Evolutionary conservation across 1,140 invertebrate species (phyloP), one percentile per base, ranked within the genome.

Genomic region (Diploscapter pachys): DNA sequence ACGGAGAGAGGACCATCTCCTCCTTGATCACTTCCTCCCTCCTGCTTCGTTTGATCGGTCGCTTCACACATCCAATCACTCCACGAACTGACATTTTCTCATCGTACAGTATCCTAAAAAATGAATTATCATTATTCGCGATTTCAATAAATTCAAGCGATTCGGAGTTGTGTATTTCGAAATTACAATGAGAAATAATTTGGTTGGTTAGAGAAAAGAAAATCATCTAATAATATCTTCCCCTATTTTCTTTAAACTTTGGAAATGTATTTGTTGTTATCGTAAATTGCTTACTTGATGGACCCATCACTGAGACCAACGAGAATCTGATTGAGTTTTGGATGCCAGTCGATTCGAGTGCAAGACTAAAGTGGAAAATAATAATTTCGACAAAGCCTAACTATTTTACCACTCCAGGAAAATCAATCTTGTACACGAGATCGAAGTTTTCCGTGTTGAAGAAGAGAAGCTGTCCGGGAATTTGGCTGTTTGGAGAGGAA

Each of bases 1-100:
- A 95, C 0, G 96, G 95, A 2, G 95, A 97, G 11, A 98, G 95
- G n/a, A 98, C 94, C 82, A 97, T 93, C 75, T 94, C 92, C 0
- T 92, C 91, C 59, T 92, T 91, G 62, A 96, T 90, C 73, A 96
- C 90, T 86, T 97, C 94, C 0, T 86, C 80, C 51, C 86, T 4
- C 92, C 73, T 80, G 64, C 71, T 67, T 55, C 80, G 75, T 48
- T 90, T 90, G 85, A 92, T 93, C 65, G 90, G 91, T 86, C 95
- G 95, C 0, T 91, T 90, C 6, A 92, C 91, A 86, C 95, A 97
- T 4, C 96, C 86, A 83, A 93, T 93, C 0, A 95, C 96, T 3
- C 96, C 96, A 57, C 95, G 88, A 56, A 93, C 87, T 86, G 93
- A 95, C 65, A 90, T 89, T 71, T 92, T 90, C 2, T 92, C 90